Evolutionary conservation across 2,797 vertebrate species (phyloP).

Genomic region (Anguilla anguilla): DNA sequence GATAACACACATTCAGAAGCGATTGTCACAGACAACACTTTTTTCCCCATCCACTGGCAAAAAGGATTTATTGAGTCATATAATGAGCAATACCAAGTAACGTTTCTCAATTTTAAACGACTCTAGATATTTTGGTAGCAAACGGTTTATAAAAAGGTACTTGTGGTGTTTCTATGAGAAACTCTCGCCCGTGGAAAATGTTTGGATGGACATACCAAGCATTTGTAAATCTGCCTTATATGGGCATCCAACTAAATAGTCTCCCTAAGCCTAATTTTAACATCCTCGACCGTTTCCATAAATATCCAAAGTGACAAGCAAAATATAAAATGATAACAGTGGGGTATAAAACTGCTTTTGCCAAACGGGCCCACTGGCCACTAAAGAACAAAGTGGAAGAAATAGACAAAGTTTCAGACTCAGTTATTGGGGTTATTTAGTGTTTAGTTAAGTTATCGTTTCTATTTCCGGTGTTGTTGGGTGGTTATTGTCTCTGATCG

Average conservation of each 20-base stretch:
- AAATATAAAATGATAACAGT: not conserved
- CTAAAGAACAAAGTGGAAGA: not conserved
- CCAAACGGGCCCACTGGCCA: not conserved
- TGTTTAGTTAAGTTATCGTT: not conserved
- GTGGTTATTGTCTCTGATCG: not conserved
- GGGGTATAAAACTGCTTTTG: not conserved
- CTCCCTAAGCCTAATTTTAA: not conserved
- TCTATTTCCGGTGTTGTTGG: not conserved
- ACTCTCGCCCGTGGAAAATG: not conserved
- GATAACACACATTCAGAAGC: not conserved
- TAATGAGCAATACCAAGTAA: not conserved
- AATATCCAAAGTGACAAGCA: not conserved
- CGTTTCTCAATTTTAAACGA: not conserved
- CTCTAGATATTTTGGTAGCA: not conserved
- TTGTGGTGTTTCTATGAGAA: not conserved
- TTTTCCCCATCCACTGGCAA: not conserved
- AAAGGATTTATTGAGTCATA: not conserved
- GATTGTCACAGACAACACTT: not conserved
- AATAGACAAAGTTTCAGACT: not conserved
- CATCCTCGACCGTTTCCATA: not conserved
- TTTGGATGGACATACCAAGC: not conserved
- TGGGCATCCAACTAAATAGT: not conserved
- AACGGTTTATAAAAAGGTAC: not conserved
- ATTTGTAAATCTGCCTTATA: conserved; percentile 9
- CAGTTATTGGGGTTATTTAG: not conserved